A percentile compares a stretch with the other conserved stretches of the same genome.
Evolutionary conservation across 2,113 vertebrate genomes (phyloP).

Genomic region (Laticauda colubrina): DNA sequence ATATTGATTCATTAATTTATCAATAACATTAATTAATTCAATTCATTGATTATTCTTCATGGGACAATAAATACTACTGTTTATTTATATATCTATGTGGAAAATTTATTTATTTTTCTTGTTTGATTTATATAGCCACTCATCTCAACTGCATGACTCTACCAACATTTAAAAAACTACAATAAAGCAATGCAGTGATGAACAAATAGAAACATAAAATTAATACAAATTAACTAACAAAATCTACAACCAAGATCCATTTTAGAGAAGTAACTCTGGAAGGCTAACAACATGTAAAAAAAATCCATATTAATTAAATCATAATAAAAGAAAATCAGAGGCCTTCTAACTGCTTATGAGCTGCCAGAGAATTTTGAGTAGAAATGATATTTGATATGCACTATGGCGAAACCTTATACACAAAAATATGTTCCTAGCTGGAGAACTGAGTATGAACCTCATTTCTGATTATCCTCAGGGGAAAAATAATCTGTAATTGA

Average conservation of each 20-base stretch:
- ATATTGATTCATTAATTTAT: slow-evolving; percentile 45
- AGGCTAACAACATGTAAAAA: neutral
- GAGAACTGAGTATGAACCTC: neutral
- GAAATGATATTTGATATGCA: neutral
- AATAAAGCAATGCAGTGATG: neutral
- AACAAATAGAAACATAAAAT: neutral
- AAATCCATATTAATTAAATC: neutral
- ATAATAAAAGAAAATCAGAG: neutral
- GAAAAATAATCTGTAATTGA: neutral
- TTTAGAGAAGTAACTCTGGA: neutral
- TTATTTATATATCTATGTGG: neutral
- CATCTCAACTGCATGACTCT: neutral
- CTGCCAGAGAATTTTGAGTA: neutral
- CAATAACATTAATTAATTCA: neutral
- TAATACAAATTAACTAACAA: neutral
- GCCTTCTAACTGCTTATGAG: neutral
- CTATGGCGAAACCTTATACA: neutral
- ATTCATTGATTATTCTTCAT: neutral
- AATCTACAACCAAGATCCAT: neutral
- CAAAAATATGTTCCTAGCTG: neutral
- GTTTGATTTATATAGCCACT: neutral
- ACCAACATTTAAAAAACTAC: neutral
- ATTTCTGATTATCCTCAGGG: neutral
- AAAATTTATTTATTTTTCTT: neutral
- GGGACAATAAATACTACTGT: neutral